phyloP scores from a whole-genome alignment of 2,797 vertebrate genomes.

The Australoheros facetus region DNA sequence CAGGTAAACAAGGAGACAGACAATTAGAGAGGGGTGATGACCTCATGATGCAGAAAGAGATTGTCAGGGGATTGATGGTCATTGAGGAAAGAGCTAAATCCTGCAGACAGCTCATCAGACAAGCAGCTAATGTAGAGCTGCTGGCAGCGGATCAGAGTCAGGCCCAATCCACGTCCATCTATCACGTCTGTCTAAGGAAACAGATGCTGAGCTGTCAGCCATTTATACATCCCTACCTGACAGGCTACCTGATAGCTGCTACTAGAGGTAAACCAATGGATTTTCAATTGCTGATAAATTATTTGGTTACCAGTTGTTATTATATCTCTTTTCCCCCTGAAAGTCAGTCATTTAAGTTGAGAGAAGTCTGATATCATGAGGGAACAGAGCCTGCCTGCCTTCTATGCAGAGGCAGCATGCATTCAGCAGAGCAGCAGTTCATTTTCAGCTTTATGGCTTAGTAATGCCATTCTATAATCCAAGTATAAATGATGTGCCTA shows the following conservation, averaged over 20 bases:
- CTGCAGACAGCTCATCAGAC: slow-evolving; percentile 57
- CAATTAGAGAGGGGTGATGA: slow-evolving; percentile 48
- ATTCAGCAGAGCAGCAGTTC: neutral
- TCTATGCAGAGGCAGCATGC: neutral
- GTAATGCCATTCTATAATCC: neutral
- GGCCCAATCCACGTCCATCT: slow-evolving; percentile 29
- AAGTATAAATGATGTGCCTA: neutral
- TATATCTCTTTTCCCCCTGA: too few species aligned
- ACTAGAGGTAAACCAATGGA: slow-evolving; percentile 8
- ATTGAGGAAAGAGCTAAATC: slow-evolving; percentile 32
- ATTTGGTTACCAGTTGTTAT: too few species aligned
- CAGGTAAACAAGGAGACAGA: slow-evolving; percentile 37
- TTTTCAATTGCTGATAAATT: neutral
- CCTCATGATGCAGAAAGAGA: slow-evolving; percentile 34
- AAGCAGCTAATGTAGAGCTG: slow-evolving; percentile 54
- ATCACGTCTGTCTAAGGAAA: slow-evolving; percentile 46
- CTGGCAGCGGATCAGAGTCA: slow-evolving; percentile 41
- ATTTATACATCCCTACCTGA: slow-evolving; percentile 30
- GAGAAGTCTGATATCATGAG: neutral
- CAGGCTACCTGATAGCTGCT: slow-evolving; percentile 27
- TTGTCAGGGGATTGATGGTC: slow-evolving; percentile 53
- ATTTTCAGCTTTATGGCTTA: neutral
- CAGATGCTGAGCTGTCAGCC: slow-evolving; percentile 55
- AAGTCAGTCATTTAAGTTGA: neutral
- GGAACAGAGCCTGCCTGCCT: neutral